phyloP scores from a whole-genome alignment of 2,888 invertebrate species.

The Drosophila siamana region DNA sequence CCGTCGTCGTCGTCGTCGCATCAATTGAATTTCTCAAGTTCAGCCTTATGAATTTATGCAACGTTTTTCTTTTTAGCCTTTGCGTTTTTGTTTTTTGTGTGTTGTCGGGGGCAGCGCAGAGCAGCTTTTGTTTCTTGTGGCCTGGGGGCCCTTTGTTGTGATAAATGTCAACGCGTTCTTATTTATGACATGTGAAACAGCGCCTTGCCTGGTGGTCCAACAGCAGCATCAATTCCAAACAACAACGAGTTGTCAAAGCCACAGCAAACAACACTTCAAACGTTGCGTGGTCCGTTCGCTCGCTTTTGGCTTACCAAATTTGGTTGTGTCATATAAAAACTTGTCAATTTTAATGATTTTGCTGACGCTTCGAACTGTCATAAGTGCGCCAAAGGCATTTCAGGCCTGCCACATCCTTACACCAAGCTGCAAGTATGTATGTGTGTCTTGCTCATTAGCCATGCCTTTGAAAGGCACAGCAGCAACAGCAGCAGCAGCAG shows the following conservation, averaged over 20 bases:
- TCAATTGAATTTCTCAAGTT: constrained; percentile 82
- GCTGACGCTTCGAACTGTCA: constrained; percentile 83
- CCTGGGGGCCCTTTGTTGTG: constrained; percentile 82
- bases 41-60: constrained; percentile 80
- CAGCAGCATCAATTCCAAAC: constrained; percentile 29
- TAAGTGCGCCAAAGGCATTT: constrained; percentile 80
- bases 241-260: constrained; percentile 66
- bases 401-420: constrained; percentile 51
- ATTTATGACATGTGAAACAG: constrained; percentile 85
- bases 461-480: constrained; percentile 65
- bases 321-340: constrained; percentile 76
- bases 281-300: constrained; percentile 57
- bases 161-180: constrained; percentile 85
- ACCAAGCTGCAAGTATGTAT: neutral
- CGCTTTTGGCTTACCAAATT: constrained; percentile 74
- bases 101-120: constrained; percentile 24
- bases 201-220: constrained; percentile 73
- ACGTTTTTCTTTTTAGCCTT: constrained; percentile 58
- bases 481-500: constrained; percentile 10
- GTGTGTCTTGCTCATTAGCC: constrained; percentile 70
- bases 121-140: constrained; percentile 36
- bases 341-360: constrained; percentile 83
- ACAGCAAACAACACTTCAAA: constrained; percentile 69
- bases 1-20: constrained; percentile 55
- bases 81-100: constrained; percentile 20